These are phyloP conservation scores for Tragelaphus strepsiceros DNA, from an alignment of 2,113 vertebrate genomes.

Conservation along the genomic window DNA sequence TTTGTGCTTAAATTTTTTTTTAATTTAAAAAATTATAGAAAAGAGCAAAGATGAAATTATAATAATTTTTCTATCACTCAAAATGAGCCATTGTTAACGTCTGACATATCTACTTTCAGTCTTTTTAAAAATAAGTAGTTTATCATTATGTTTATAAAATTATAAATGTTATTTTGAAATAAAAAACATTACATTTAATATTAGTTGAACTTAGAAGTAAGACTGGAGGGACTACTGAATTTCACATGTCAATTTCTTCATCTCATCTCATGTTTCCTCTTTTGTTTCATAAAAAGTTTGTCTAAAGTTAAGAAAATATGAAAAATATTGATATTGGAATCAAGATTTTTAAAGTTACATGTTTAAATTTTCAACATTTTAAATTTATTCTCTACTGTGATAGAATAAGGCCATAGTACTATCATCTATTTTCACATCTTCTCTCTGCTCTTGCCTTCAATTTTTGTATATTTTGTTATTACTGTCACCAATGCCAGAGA, in stretches of 20 bases:
- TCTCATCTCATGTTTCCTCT: neutral
- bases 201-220: neutral
- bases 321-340: neutral
- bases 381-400: neutral
- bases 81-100: neutral
- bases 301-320: neutral
- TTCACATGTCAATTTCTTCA: neutral
- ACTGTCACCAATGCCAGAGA: neutral
- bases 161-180: slow-evolving; percentile 20
- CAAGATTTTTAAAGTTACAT: neutral
- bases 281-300: neutral
- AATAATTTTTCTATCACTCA: neutral
- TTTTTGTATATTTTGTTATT: neutral
- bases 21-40: neutral
- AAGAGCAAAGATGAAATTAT: neutral
- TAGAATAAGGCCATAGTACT: neutral
- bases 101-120: neutral
- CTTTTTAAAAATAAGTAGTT: neutral
- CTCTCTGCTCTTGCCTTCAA: neutral
- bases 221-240: neutral
- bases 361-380: slow-evolving; percentile 29
- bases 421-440: neutral
- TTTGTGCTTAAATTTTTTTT: neutral
- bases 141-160: neutral
- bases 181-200: neutral